Evolutionary conservation across 2,113 vertebrate genomes (phyloP), one percentile per base, ranked within the genome.

Genomic region (Salvelinus fontinalis): DNA sequence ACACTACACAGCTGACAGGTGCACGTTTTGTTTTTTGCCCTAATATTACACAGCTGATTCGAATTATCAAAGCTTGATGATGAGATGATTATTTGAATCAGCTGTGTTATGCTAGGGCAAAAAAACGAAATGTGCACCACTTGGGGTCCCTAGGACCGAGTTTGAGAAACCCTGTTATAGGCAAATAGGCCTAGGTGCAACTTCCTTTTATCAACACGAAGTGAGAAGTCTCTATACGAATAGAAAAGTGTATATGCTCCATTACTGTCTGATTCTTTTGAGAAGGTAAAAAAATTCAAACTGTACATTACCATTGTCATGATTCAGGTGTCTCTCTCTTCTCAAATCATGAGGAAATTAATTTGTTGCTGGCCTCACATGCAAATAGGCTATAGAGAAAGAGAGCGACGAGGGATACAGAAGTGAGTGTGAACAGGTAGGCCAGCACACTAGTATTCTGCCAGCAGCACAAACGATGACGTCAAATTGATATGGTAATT

Each of bases 221-320:
- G 9, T 20, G 70, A 67, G 9, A 75, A 18, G 12, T 62, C n/a
- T 62, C 59, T 44, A 44, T 44, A 44, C 39, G 9, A 44, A 44
- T 44, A 44, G 2, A 34, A 60, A 54, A 22, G 39, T 44, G 9
- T 62, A 3, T 62, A 62, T 62, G 51, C 51, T 54, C 51, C 16
- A 54, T 54, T 54, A 18, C 16, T 16, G 16, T 54, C 31, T n/a
- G 39, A 44, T 44, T 44, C 8, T 44, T 44, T 22, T 78, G 4
- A 5, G 66, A 78, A 81, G 74, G 62, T 18, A 69, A 83, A 77
- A 2, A 54, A 54, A 9, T 5, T 29, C 29, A 14, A 75, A 26
- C 1, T 66, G 31, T 86, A 91, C 89, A 29, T 92, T 91, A 94
- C 93, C 93, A 92, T 94, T 49, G 73, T 90, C 39, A 76, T 75